Evolutionary conservation across 1,140 invertebrate genomes (phyloP), one percentile per base, ranked within the genome.

Genomic region (Philotrypesis tridentata): DNA sequence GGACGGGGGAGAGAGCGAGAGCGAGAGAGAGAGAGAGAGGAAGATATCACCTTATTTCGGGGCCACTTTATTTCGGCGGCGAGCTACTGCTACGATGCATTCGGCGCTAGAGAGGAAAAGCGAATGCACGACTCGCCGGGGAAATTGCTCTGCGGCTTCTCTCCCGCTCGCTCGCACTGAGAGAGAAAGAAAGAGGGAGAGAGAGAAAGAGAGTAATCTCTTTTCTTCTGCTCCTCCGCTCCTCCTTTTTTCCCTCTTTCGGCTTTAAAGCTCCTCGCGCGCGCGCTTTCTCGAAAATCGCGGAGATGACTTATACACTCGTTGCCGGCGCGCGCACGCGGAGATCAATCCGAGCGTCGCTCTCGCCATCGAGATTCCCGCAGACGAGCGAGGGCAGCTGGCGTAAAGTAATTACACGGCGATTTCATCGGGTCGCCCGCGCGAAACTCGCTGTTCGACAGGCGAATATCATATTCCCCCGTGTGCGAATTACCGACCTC

Each of bases 381-480:
- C n/a, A n/a, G n/a, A n/a, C n/a, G n/a, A n/a, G n/a, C n/a, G n/a
- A n/a, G n/a, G n/a, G n/a, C n/a, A n/a, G 63, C 25, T 33, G 40
- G 72, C 72, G 21, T 40, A 68, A 70, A 81, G 72, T 76, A 81
- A 81, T 81, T 81, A 80, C 63, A 33, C 37, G 65, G 37, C 48
- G 72, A 81, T 81, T 81, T 81, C 79, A 76, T 76, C 72, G 63
- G 48, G n/a, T 71, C n/a, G n/a, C 29, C 21, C 61, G 67, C 83
- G 67, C n/a, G n/a, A n/a, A n/a, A n/a, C n/a, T n/a, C n/a, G 48
- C 60, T 80, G 63, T 83, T 79, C 84, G 85, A 80, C 84, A 73
- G 68, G 86, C 85, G n/a, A n/a, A n/a, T n/a, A 89, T 89, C 88
- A 87, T 85, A 85, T 86, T 88, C 82, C 86, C 83, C 84, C 74